phyloP scores from a whole-genome alignment of 2,888 invertebrate genomes.

The Meiosimyza decipiens region DNA sequence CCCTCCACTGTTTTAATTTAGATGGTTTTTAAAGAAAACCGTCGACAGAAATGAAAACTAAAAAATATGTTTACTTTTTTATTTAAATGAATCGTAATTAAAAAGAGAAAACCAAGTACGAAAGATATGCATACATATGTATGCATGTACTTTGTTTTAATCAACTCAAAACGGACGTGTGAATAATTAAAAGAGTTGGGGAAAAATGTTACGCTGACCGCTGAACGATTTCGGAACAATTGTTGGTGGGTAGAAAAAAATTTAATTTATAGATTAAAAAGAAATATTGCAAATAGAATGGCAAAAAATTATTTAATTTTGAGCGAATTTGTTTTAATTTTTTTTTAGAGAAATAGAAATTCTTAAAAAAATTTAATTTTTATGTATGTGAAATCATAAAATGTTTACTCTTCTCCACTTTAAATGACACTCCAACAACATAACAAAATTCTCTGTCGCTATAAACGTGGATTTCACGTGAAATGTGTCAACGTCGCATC shows the following conservation, averaged over 20 bases:
- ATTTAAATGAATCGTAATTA: conserved; percentile 13
- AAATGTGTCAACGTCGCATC: conserved; percentile 49
- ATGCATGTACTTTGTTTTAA: not conserved
- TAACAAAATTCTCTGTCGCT: conserved; percentile 4
- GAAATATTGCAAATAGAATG: too few species aligned
- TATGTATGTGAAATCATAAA: conserved; percentile 16
- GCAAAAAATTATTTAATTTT: too few species aligned
- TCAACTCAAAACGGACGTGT: conserved; percentile 28
- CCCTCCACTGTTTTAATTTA: too few species aligned
- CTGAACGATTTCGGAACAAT: conserved; percentile 42
- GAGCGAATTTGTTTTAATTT: not conserved
- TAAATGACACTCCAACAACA: not conserved
- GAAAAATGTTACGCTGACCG: conserved; percentile 42
- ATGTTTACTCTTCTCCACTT: not conserved
- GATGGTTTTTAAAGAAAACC: too few species aligned
- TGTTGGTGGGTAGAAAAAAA: conserved; percentile 40
- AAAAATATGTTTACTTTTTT: conserved; percentile 2
- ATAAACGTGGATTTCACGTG: conserved; percentile 36
- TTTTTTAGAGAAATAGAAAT: not conserved
- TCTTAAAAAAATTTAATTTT: not conserved
- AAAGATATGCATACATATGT: too few species aligned
- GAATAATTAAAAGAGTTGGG: conserved; percentile 18
- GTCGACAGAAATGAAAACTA: not conserved
- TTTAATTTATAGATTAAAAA: conserved; percentile 8
- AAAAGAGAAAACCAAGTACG: not conserved